phyloP scores from a whole-genome alignment of 2,797 vertebrate genomes.

The Aphelocoma californica region DNA sequence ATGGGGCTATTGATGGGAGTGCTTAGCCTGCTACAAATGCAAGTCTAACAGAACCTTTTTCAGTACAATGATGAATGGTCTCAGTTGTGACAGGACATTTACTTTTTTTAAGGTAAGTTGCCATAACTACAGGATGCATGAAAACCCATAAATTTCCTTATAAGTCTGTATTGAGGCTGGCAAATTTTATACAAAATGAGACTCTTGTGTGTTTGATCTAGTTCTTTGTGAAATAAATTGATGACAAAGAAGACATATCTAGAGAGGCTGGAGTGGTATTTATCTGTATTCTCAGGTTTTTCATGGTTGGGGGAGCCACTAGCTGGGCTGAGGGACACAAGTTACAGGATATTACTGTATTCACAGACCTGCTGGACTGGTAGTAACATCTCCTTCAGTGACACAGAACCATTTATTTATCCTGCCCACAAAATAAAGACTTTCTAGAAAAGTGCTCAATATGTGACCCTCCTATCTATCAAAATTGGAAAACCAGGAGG shows the following conservation, averaged over 20 bases:
- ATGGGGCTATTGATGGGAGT: background rate
- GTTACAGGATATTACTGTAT: background rate
- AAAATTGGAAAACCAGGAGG: background rate
- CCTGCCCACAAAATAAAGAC: background rate
- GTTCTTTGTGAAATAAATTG: background rate
- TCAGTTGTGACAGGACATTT: background rate
- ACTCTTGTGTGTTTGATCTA: background rate
- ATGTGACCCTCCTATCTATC: background rate
- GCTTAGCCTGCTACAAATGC: background rate
- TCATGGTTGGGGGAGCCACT: background rate
- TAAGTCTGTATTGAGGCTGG: background rate
- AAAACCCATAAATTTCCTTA: background rate
- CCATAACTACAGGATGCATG: background rate
- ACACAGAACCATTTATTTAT: background rate
- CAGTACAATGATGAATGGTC: background rate
- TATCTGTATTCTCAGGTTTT: background rate
- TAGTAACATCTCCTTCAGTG: background rate
- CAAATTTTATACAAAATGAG: background rate
- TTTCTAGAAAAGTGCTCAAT: background rate
- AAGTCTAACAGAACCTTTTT: background rate
- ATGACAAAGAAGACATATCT: background rate
- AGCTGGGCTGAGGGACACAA: background rate
- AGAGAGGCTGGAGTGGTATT: background rate
- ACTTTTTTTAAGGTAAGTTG: background rate
- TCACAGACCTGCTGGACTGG: background rate